A percentile compares a stretch with the other conserved stretches of the same genome.
phyloP scores from a whole-genome alignment of 2,888 invertebrate species.

The Leucophora obtusa region DNA sequence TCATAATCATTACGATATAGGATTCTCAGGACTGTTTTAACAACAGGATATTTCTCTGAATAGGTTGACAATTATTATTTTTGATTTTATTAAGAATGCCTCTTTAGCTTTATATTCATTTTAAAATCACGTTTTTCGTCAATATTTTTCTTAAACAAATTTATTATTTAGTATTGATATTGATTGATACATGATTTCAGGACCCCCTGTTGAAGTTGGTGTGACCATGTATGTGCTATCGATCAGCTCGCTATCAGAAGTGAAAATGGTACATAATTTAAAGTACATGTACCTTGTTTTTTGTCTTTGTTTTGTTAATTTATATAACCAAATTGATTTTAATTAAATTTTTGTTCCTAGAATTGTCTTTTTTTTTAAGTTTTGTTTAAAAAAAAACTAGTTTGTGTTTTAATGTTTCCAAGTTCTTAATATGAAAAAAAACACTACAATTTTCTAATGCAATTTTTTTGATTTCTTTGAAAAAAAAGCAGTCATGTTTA shows the following conservation, averaged over 20 bases:
- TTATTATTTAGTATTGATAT: conserved; percentile 58
- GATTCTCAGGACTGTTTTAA: not conserved
- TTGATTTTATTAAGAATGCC: not conserved
- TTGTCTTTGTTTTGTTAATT: conserved; percentile 54
- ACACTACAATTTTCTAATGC: conserved; percentile 36
- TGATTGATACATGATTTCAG: conserved; percentile 82
- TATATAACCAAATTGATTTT: not conserved
- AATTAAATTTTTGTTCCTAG: conserved; percentile 32
- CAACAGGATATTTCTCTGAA: not conserved
- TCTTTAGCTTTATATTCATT: not conserved
- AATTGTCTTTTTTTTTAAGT: conserved; percentile 30
- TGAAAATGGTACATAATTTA: conserved; percentile 91
- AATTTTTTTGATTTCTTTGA: conserved; percentile 39
- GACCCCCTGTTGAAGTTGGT: conserved; percentile 97
- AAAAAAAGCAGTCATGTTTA: conserved; percentile 35
- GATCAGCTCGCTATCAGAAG: conserved; percentile 98
- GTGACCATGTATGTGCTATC: conserved; percentile 99
- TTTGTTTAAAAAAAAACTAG: conserved; percentile 49
- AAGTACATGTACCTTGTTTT: conserved; percentile 71
- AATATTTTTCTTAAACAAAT: conserved; percentile 11
- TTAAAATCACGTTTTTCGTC: no score
- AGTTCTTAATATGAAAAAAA: conserved; percentile 31
- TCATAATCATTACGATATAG: not conserved
- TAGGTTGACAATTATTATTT: not conserved
- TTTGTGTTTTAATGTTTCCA: conserved; percentile 61